Conservation (phyloP, 2,888 invertebrate species). For the Hartigia nigra region DNA sequence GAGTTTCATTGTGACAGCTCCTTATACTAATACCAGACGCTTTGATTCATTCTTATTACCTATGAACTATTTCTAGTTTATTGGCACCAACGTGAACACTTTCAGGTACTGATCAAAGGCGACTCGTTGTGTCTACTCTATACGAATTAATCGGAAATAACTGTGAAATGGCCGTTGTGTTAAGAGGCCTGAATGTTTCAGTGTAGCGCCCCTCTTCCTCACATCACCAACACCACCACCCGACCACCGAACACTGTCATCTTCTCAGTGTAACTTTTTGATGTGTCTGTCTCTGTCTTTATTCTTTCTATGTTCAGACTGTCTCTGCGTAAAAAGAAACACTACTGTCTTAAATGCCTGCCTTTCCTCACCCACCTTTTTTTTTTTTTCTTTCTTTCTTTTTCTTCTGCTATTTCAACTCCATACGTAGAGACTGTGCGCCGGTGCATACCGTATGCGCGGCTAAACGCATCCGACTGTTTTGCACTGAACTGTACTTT, state of each 20-base stretch:
- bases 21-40: background rate
- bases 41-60: background rate
- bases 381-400: slow-evolving; percentile 27
- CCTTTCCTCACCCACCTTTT: slow-evolving; percentile 19
- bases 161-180: slow-evolving; percentile 55
- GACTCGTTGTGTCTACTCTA: slow-evolving; percentile 26
- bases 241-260: slow-evolving; percentile 62
- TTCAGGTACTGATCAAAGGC: slow-evolving; percentile 27
- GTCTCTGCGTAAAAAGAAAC: slow-evolving; percentile 4
- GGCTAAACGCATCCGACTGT: background rate
- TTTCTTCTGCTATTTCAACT: slow-evolving; percentile 25
- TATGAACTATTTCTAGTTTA: background rate
- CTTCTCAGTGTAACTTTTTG: slow-evolving; percentile 58
- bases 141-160: slow-evolving; percentile 43
- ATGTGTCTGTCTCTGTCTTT: slow-evolving; percentile 38
- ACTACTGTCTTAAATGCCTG: background rate
- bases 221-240: slow-evolving; percentile 59
- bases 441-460: background rate
- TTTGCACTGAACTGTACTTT: background rate
- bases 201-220: slow-evolving; percentile 63
- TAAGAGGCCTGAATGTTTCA: slow-evolving; percentile 61
- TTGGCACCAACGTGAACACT: background rate
- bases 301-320: slow-evolving; percentile 7
- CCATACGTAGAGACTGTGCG: slow-evolving; percentile 18
- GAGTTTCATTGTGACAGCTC: background rate